Evolutionary conservation across 2,797 vertebrate genomes (phyloP), one percentile per base, ranked within the genome.

Genomic region (Ctenosaura bakeri): DNA sequence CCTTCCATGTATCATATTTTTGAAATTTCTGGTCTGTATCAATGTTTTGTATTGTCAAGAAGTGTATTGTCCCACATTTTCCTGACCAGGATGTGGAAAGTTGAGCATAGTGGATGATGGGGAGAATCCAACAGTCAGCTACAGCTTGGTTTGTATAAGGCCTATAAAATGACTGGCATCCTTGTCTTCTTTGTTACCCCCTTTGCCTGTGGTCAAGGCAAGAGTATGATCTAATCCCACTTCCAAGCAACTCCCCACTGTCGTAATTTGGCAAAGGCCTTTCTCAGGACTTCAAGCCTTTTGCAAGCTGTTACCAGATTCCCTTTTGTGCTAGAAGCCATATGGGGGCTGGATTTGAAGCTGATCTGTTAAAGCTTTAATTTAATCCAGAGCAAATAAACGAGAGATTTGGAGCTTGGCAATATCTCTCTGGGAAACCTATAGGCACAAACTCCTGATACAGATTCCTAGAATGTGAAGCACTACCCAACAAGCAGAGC

Each of bases 221-320:
- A 82, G 82, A 85, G 77, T 0, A 1, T 66, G 86, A 86, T 4
- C 90, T 71, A 0, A 0, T 84, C 2, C 90, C 77, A 64, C 71
- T 77, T 91, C 77, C 90, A 90, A 77, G 62, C 32, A 90, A 1
- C 3, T 29, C 82, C 90, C 62, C 0, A 0, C 0, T 1, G 88
- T 76, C 2, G 0, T 52, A 4, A 2, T 66, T 1, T 46, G 29
- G 91, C 87, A 83, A 84, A 85, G 74, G 42, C 38, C 66, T 92
- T 87, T 84, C 74, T 90, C 46, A 29, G 2, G 13, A 79, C 88
- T 69, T 86, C 92, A 92, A 91, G 93, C 83, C n/a, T 29, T 69
- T 22, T 14, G 69, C 96, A 95, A 96, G 96, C 96, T 96, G 96
- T 96, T 94, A 32, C 96, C 94, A 92, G 0, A 86, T 80, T 90